Evolutionary conservation across 2,888 invertebrate genomes (phyloP).

Genomic region (Phengaris alcon): DNA sequence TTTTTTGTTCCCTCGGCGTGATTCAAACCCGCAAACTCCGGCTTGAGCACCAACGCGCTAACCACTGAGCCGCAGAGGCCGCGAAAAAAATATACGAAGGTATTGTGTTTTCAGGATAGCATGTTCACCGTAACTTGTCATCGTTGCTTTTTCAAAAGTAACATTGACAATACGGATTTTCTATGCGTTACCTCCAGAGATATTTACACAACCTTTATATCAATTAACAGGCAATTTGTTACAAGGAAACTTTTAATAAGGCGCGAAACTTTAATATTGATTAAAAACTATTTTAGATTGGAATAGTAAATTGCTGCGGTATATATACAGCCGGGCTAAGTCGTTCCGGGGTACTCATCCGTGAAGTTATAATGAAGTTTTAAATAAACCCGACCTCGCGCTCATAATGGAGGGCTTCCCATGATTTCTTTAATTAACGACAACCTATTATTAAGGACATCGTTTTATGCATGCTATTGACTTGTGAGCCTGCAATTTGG

Average conservation of each 20-base stretch:
- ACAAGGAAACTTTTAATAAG: constrained; percentile 12
- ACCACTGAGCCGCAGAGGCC: too few relatives aligned
- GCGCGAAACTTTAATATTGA: constrained; percentile 21
- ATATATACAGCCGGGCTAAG: constrained; percentile 15
- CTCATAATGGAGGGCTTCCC: constrained; percentile 48
- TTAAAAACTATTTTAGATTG: constrained; percentile 27
- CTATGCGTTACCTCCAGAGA: background rate
- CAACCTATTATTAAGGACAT: constrained; percentile 13
- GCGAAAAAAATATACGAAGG: too few relatives aligned
- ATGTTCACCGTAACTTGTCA: too few relatives aligned
- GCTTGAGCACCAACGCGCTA: too few relatives aligned
- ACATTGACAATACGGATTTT: too few relatives aligned
- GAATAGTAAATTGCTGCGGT: constrained; percentile 23
- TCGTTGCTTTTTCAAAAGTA: too few relatives aligned
- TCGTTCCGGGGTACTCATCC: constrained; percentile 42
- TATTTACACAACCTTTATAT: background rate
- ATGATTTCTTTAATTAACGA: constrained; percentile 33
- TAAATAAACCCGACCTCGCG: constrained; percentile 53
- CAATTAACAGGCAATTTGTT: constrained; percentile 10
- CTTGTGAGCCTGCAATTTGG: background rate
- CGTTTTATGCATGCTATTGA: constrained; percentile 11
- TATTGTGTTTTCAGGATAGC: too few relatives aligned
- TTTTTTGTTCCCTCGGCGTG: too few relatives aligned
- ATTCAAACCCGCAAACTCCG: too few relatives aligned
- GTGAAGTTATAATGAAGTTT: constrained; percentile 41